These are phyloP conservation scores for Celastrina argiolus DNA, from an alignment of 2,888 invertebrate species.

Conservation along the genomic window DNA sequence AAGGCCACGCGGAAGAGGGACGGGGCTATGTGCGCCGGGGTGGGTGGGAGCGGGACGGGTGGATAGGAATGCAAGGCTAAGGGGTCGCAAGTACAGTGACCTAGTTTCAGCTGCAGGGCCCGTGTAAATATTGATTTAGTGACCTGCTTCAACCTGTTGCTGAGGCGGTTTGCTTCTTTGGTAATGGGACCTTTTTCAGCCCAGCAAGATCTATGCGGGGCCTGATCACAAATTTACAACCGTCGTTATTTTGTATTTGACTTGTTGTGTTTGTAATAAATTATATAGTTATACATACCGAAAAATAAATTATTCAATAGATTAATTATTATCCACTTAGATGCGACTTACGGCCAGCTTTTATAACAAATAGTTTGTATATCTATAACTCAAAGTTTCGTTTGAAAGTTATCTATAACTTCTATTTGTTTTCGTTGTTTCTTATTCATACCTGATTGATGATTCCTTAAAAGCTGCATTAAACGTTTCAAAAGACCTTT, in stretches of 20 bases:
- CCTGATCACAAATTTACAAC: neutral
- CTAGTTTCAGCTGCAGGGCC: conserved; percentile 65
- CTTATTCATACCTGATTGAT: too few species aligned
- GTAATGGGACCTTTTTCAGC: conserved; percentile 5
- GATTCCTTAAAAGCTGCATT: too few species aligned
- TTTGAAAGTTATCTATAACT: too few species aligned
- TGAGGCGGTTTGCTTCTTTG: conserved; percentile 34
- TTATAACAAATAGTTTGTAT: too few species aligned
- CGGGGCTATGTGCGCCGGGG: conserved; percentile 36
- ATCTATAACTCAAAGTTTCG: too few species aligned
- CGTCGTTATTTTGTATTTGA: neutral
- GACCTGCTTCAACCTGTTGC: conserved; percentile 66
- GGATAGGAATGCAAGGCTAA: conserved; percentile 65
- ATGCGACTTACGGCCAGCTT: too few species aligned
- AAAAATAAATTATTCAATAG: too few species aligned
- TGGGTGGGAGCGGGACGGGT: conserved; percentile 43
- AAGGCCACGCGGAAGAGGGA: conserved; percentile 59
- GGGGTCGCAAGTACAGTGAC: conserved; percentile 71
- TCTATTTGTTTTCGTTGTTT: too few species aligned
- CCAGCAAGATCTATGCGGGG: neutral
- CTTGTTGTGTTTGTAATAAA: neutral
- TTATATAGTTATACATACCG: conserved; percentile 11
- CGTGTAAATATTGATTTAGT: conserved; percentile 72
- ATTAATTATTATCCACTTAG: too few species aligned
- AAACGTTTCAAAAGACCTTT: too few species aligned